Base-by-base conservation (phyloP, 1,140 invertebrate genomes). In the Cydia amplana region DNA sequence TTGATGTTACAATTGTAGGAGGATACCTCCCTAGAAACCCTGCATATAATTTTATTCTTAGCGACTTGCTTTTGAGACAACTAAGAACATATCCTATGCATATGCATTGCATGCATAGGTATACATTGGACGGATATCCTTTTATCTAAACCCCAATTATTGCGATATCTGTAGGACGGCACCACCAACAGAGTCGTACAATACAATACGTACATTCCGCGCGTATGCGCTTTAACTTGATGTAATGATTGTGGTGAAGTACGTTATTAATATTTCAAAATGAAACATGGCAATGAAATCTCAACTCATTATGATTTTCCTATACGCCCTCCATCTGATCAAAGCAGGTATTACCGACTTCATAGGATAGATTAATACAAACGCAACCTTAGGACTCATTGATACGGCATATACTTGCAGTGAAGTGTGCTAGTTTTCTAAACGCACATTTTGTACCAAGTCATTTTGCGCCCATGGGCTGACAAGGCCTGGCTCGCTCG, bases 401-500 rank as follows among this genome's bases (percentile, higher is more conserved):
- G 20, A 23, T 60, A 60, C n/a, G 10, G 55, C 5, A 55, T 55
- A 60, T 7, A 60, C 6, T 20, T 20, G 4, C 55, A 12, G 20
- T 60, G 20, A 23, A 10, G n/a, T 23, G 10, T 60, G 55, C 36
- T 60, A 10, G 55, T 60, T 60, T 60, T 60, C 55, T 60, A 23
- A 18, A 60, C 10, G 3, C 20, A 60, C 55, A 10, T 60, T 60
- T 51, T 36, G 32, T 40, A 36, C 32, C 5, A 9, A 36, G 14
- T 40, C 16, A 70, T n/a, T 70, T 40, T 70, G 32, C 32, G 14
- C 18, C 65, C 32, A 18, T 18, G 0, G 32, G 65, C 65, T 36
- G 65, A 70, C 65, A 70, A 70, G 65, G 65, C 32, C 36, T 36
- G 20, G 32, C 32, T 70, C 65, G 32, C 32, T 70, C 65, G 32